A percentile compares a stretch with the other conserved stretches of the same genome.
phyloP scores from a whole-genome alignment of 2,113 vertebrate species.

The Rostratula benghalensis region DNA sequence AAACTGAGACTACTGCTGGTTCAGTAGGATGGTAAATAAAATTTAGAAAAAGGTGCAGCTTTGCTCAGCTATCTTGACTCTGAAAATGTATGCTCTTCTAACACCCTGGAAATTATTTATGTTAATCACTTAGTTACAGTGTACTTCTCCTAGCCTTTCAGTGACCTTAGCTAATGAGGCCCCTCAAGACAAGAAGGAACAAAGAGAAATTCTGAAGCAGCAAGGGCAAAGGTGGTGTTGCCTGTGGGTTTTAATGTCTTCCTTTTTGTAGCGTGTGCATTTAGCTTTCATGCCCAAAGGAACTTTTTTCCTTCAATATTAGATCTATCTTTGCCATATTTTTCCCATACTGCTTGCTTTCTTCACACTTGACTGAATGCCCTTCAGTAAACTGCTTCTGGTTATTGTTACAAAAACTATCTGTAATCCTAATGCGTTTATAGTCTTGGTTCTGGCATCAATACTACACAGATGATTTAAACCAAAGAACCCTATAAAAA shows the following conservation, averaged over 20 bases:
- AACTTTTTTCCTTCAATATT: background rate
- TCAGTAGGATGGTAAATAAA: background rate
- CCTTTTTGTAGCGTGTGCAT: background rate
- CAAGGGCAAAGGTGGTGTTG: background rate
- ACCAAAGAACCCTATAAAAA: background rate
- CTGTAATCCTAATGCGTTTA: background rate
- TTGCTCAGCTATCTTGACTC: background rate
- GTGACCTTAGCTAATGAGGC: background rate
- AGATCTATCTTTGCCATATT: background rate
- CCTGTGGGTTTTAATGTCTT: background rate
- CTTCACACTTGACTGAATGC: background rate
- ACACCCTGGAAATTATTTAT: background rate
- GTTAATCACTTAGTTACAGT: background rate
- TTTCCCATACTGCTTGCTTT: background rate
- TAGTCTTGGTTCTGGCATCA: background rate
- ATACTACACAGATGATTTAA: background rate
- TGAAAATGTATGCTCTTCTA: background rate
- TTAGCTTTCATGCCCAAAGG: background rate
- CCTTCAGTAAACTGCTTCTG: background rate
- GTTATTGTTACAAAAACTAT: background rate
- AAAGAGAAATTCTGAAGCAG: constrained; percentile 2
- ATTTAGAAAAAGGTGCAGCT: background rate
- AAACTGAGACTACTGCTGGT: background rate
- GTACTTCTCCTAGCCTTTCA: background rate
- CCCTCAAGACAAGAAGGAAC: background rate